These are phyloP conservation scores for Erythrolamprus reginae DNA, from an alignment of 2,113 vertebrate genomes.

Conservation along the genomic window DNA sequence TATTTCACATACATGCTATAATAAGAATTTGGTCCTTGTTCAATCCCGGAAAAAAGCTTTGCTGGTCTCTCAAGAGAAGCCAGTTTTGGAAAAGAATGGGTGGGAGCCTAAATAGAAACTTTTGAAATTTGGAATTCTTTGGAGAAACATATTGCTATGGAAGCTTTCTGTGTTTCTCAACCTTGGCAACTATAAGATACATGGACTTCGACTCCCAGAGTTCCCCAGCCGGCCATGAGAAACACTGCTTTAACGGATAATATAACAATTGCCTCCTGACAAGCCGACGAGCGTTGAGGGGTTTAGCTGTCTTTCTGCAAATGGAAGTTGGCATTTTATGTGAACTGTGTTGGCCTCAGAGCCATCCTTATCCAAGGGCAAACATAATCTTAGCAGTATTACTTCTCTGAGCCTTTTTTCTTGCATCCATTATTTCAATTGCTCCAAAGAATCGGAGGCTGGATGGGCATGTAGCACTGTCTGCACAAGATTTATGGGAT, in stretches of 20 bases:
- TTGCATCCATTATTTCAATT: neutral
- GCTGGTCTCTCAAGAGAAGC: neutral
- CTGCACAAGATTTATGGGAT: neutral
- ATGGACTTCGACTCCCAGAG: neutral
- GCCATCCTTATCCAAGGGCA: neutral
- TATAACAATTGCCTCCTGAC: neutral
- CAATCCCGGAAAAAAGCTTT: neutral
- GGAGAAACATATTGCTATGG: neutral
- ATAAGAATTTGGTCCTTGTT: neutral
- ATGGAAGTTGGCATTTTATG: neutral
- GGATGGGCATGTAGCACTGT: neutral
- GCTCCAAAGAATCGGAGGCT: neutral
- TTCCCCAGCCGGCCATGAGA: neutral
- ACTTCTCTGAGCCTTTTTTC: neutral
- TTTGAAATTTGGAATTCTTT: neutral
- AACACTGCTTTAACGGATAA: neutral
- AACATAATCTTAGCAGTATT: neutral
- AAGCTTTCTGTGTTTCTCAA: neutral
- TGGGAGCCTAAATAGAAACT: neutral
- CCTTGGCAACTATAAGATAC: neutral
- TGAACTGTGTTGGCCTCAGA: neutral
- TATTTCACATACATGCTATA: neutral
- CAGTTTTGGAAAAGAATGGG: neutral
- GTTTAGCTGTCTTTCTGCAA: neutral
- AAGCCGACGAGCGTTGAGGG: neutral